Evolutionary conservation across 2,797 vertebrate species (phyloP).

Genomic region (Melanitta fusca): DNA sequence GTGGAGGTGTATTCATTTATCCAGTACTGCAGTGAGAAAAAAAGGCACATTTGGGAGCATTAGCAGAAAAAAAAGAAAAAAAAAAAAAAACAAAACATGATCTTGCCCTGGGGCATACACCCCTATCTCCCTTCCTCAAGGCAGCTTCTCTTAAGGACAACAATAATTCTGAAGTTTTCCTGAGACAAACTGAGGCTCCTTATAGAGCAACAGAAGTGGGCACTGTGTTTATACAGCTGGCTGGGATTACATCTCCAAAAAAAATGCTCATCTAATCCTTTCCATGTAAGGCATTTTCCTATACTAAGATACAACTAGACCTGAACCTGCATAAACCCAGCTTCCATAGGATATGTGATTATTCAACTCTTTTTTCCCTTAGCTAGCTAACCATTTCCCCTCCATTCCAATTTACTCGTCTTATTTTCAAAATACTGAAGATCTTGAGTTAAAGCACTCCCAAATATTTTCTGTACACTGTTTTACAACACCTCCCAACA

Average conservation of each 20-base stretch:
- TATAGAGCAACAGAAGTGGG: not conserved
- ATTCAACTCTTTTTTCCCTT: not conserved
- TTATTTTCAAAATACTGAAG: not conserved
- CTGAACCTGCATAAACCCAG: not conserved
- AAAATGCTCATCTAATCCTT: not conserved
- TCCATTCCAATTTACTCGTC: not conserved
- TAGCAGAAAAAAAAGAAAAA: conserved; percentile 12
- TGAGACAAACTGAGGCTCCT: not conserved
- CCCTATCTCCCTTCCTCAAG: not conserved
- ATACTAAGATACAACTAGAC: not conserved
- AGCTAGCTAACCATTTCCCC: not conserved
- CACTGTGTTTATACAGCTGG: not conserved
- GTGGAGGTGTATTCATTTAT: conserved; percentile 97
- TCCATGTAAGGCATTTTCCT: not conserved
- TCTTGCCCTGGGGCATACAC: not conserved
- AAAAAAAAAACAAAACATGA: not conserved
- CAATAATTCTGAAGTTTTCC: not conserved
- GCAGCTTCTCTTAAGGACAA: not conserved
- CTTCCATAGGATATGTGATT: not conserved
- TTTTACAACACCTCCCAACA: not conserved
- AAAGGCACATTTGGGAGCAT: conserved; percentile 50
- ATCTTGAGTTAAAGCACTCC: not conserved
- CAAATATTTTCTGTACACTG: not conserved
- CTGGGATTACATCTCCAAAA: not conserved
- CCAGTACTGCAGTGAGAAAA: conserved; percentile 87